Evolutionary conservation across 1,140 invertebrate species (phyloP).

Genomic region (Harlomillsia oculata): DNA sequence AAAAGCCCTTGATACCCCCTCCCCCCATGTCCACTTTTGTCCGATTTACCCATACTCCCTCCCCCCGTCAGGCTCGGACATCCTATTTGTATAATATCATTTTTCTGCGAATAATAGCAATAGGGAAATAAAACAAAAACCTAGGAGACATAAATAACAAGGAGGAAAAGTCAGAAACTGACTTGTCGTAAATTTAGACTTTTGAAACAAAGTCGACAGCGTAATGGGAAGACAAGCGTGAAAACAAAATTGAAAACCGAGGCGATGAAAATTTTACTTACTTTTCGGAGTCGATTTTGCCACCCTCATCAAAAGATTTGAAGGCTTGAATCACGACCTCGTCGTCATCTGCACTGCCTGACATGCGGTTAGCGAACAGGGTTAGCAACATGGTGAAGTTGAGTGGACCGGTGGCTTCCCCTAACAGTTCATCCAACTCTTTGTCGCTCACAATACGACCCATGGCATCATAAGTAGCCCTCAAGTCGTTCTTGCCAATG

Average conservation of each 20-base stretch:
- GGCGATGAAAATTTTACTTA: too few relatives aligned
- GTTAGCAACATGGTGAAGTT: conserved; percentile 91
- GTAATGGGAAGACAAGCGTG: background rate
- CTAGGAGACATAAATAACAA: too few relatives aligned
- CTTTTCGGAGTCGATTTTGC: conserved; percentile 76
- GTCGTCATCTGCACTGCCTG: conserved; percentile 38
- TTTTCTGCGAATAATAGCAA: background rate
- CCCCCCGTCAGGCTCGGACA: too few relatives aligned
- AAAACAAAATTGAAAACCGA: background rate
- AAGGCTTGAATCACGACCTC: conserved; percentile 83
- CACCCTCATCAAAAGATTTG: conserved; percentile 82
- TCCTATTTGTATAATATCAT: too few relatives aligned
- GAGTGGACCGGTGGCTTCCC: conserved; percentile 80
- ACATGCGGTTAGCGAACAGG: conserved; percentile 82
- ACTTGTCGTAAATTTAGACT: background rate
- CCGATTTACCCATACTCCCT: too few relatives aligned
- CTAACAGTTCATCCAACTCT: conserved; percentile 82
- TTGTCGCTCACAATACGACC: conserved; percentile 81
- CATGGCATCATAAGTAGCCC: conserved; percentile 87
- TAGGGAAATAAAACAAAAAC: background rate
- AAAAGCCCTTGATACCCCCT: too few relatives aligned
- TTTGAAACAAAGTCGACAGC: background rate
- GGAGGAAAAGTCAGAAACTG: background rate
- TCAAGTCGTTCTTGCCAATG: conserved; percentile 89
- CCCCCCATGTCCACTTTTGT: too few relatives aligned